phyloP scores from a whole-genome alignment of 2,888 invertebrate genomes.

The Brachypalpus laphriformis region DNA sequence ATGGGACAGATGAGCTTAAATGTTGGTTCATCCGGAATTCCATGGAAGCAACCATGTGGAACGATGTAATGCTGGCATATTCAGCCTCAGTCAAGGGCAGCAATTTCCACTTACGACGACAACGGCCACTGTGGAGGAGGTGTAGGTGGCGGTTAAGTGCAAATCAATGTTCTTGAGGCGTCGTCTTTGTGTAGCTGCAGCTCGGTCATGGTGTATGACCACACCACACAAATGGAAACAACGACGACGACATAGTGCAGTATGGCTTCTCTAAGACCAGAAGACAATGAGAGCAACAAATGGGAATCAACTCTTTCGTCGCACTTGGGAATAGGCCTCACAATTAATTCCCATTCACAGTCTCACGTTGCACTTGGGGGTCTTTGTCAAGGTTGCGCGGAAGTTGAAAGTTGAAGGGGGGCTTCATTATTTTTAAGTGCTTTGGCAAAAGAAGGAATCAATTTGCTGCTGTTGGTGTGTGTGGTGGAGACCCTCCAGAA shows the following conservation, averaged over 20 bases:
- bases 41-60: conserved; percentile 43
- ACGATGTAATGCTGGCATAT: conserved; percentile 36
- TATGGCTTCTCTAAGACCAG: conserved; percentile 28
- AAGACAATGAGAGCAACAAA: conserved; percentile 50
- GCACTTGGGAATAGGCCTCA: conserved; percentile 31
- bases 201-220: conserved; percentile 19
- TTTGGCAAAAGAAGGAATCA: conserved; percentile 13
- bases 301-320: conserved; percentile 28
- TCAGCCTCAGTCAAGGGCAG: conserved; percentile 59
- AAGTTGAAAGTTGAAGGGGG: background rate
- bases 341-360: conserved; percentile 62
- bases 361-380: conserved; percentile 60
- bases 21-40: conserved; percentile 43
- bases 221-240: conserved; percentile 4
- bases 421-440: conserved; percentile 4
- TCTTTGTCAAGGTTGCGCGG: conserved; percentile 56
- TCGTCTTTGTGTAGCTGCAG: background rate
- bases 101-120: background rate
- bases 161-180: conserved; percentile 67
- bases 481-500: background rate
- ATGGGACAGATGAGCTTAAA: conserved; percentile 45
- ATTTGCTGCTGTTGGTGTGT: background rate
- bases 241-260: conserved; percentile 12
- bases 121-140: conserved; percentile 12
- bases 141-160: conserved; percentile 66